These are phyloP conservation scores for Spodoptera litura DNA, from an alignment of 1,140 invertebrate species.

Conservation along the genomic window DNA sequence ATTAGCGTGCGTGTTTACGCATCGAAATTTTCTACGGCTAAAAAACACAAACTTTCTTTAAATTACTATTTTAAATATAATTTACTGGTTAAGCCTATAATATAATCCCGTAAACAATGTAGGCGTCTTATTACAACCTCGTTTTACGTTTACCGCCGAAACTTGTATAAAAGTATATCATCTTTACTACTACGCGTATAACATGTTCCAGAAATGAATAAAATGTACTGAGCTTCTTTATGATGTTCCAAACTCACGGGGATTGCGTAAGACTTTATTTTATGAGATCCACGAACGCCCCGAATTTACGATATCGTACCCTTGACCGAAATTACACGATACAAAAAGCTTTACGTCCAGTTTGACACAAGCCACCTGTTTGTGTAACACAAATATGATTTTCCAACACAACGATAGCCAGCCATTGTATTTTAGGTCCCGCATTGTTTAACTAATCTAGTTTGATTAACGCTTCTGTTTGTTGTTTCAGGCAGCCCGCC, in stretches of 20 bases:
- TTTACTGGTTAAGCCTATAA: background rate
- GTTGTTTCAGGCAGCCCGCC: conserved; percentile 82
- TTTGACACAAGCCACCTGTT: conserved; percentile 51
- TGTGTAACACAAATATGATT: conserved; percentile 54
- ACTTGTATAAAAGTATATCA: conserved; percentile 1
- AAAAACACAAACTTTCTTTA: background rate
- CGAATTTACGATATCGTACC: conserved; percentile 44
- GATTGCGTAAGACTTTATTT: conserved; percentile 43
- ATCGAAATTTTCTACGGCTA: background rate
- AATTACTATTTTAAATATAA: background rate
- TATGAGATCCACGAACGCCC: conserved; percentile 23
- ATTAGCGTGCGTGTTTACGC: no score
- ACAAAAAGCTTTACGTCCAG: conserved; percentile 47
- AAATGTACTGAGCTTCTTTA: conserved; percentile 29
- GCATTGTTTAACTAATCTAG: conserved; percentile 59
- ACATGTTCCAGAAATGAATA: conserved; percentile 28
- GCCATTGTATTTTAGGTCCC: conserved; percentile 55
- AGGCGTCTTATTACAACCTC: background rate
- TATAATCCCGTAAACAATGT: background rate
- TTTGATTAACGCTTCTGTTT: conserved; percentile 61
- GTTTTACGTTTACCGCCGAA: background rate
- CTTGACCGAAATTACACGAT: conserved; percentile 51
- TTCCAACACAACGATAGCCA: conserved; percentile 18
- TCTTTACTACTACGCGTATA: conserved; percentile 11
- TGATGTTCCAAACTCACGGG: conserved; percentile 30